Percentiles rank a stretch among this genome's conserved stretches.
Evolutionary conservation across 2,113 vertebrate species (phyloP).

Genomic region (Zeus faber): DNA sequence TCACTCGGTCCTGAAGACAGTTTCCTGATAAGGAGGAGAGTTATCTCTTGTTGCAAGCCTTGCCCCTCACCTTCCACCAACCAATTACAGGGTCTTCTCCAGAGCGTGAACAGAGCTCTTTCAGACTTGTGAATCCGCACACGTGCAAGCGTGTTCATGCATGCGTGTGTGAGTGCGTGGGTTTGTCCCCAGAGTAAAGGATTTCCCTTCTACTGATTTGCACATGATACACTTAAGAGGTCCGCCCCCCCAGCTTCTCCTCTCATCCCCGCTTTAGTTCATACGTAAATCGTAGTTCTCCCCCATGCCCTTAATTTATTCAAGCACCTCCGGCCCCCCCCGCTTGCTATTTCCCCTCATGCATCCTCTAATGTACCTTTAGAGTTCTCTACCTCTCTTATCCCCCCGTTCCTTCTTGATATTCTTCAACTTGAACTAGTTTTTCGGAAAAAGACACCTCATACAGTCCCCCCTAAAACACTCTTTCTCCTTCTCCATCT

Average conservation of each 20-base stretch:
- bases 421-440: conserved; percentile 17
- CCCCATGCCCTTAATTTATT: conserved; percentile 43
- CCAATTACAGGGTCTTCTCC: conserved; percentile 31
- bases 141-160: conserved; percentile 20
- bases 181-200: conserved; percentile 23
- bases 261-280: conserved; percentile 54
- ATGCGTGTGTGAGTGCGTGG: neutral
- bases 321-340: conserved; percentile 24
- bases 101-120: conserved; percentile 30
- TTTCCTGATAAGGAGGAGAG: too few species aligned
- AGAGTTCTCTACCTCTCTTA: conserved; percentile 58
- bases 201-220: conserved; percentile 31
- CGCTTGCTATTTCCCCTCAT: conserved; percentile 37
- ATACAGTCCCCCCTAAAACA: neutral
- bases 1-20: too few species aligned
- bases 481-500: conserved; percentile 29
- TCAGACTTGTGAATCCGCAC: conserved; percentile 24
- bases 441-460: conserved; percentile 20
- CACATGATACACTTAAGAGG: conserved; percentile 52
- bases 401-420: conserved; percentile 22
- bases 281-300: conserved; percentile 37
- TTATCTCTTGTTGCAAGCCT: too few species aligned
- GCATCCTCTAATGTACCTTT: conserved; percentile 24
- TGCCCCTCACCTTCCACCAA: conserved; percentile 17
- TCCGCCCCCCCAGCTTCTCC: conserved; percentile 40